A percentile compares a stretch with the other conserved stretches of the same genome.
Evolutionary conservation across 2,113 vertebrate species (phyloP).

Genomic region (Ctenomys sociabilis): DNA sequence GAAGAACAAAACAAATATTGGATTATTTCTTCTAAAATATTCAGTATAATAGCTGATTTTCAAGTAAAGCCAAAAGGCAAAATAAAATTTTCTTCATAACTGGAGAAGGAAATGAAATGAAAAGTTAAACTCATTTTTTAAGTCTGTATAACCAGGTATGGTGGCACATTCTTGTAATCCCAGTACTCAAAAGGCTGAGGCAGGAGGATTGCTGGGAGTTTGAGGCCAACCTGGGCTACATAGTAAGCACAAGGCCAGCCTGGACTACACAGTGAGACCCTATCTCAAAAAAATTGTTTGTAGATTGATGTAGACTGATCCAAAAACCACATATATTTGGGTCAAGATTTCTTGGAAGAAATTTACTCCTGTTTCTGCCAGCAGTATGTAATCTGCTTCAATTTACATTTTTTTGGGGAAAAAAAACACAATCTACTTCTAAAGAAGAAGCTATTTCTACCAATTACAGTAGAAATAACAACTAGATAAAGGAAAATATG

Average conservation of each 20-base stretch:
- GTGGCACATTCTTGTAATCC: background rate
- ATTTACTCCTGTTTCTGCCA: constrained; percentile 61
- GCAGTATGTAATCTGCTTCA: constrained; percentile 62
- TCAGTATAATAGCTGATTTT: constrained; percentile 47
- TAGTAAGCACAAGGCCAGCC: background rate
- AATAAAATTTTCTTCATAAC: constrained; percentile 39
- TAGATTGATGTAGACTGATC: constrained; percentile 36
- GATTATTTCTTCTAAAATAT: constrained; percentile 41
- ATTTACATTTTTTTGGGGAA: background rate
- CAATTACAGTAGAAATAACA: constrained; percentile 32
- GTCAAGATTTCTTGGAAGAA: constrained; percentile 58
- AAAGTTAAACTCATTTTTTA: constrained; percentile 43
- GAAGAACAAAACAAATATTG: constrained; percentile 4
- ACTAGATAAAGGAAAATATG: constrained; percentile 42
- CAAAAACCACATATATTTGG: constrained; percentile 51
- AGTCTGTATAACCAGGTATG: background rate
- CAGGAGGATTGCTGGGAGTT: background rate
- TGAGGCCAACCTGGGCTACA: background rate
- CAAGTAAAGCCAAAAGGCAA: constrained; percentile 42
- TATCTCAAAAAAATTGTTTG: background rate
- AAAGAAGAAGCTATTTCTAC: constrained; percentile 39
- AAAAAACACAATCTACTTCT: background rate
- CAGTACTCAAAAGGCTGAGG: background rate
- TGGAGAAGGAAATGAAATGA: constrained; percentile 40
- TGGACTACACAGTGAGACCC: background rate